Evolutionary conservation across 2,888 invertebrate species (phyloP).

Genomic region (Coleophora deauratella): DNA sequence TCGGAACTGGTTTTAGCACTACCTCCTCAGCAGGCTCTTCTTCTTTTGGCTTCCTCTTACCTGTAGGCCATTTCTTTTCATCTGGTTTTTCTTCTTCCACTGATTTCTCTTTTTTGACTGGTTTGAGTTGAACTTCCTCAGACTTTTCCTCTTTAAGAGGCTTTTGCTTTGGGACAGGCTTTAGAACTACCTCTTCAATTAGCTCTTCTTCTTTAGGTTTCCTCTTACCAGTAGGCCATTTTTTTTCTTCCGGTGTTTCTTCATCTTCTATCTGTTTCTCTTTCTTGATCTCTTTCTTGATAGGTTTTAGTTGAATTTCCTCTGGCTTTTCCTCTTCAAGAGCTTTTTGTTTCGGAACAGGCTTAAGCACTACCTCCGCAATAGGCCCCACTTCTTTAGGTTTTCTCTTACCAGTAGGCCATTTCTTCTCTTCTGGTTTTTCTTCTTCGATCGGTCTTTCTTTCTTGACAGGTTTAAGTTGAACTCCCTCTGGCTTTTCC

Average conservation of each 20-base stretch:
- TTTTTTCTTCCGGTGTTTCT: conserved; percentile 49
- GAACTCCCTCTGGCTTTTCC: conserved; percentile 38
- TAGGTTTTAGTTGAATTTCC: conserved; percentile 41
- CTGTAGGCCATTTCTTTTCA: conserved; percentile 34
- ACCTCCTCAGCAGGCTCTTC: conserved; percentile 23
- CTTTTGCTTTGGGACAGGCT: conserved; percentile 34
- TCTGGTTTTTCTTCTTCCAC: conserved; percentile 32
- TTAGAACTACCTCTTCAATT: conserved; percentile 24
- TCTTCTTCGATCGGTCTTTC: conserved; percentile 27
- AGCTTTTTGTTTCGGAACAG: conserved; percentile 25
- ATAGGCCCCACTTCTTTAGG: conserved; percentile 32
- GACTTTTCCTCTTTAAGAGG: conserved; percentile 39
- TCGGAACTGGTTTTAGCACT: conserved; percentile 30
- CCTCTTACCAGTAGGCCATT: conserved; percentile 36
- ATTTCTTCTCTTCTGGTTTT: conserved; percentile 36
- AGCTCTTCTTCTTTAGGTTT: conserved; percentile 27
- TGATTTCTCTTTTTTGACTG: conserved; percentile 24
- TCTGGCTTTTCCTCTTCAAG: conserved; percentile 27
- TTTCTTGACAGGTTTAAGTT: conserved; percentile 47
- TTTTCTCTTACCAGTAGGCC: conserved; percentile 29
- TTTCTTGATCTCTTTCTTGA: conserved; percentile 21
- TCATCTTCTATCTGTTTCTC: conserved; percentile 18
- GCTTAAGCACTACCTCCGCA: conserved; percentile 32
- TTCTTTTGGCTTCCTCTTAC: conserved; percentile 29
- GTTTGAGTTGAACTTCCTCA: conserved; percentile 46